Evolutionary conservation across 2,888 invertebrate species (phyloP).

Genomic region (Lithophane socia): DNA sequence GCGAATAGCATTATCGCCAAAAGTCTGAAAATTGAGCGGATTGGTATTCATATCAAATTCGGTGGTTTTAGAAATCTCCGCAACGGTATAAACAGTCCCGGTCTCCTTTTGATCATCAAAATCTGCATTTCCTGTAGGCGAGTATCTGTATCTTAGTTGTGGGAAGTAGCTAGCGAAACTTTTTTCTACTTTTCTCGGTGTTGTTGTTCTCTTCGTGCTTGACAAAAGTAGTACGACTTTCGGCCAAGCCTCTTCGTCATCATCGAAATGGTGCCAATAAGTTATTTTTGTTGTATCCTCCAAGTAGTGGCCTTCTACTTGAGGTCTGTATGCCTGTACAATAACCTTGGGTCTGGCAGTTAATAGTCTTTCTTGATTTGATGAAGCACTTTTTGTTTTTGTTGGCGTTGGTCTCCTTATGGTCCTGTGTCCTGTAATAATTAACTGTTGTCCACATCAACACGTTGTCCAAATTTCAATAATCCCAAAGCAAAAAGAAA

Average conservation of each 20-base stretch:
- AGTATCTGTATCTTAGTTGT: not conserved
- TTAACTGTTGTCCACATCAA: not conserved
- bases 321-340: not conserved
- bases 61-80: not conserved
- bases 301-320: not conserved
- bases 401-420: constrained; percentile 39
- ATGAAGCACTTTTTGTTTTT: not conserved
- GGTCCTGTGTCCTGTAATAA: constrained; percentile 44
- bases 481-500: no score
- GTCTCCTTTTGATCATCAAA: not conserved
- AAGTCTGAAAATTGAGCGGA: not conserved
- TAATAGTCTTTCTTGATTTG: not conserved
- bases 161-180: constrained; percentile 51
- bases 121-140: not conserved
- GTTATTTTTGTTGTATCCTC: not conserved
- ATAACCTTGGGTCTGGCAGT: not conserved
- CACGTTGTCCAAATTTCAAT: no score
- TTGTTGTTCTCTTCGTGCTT: constrained; percentile 40
- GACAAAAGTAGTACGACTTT: constrained; percentile 43
- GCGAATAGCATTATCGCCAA: no score
- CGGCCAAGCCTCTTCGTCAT: constrained; percentile 45
- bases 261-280: constrained; percentile 47
- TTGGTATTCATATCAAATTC: not conserved
- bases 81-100: not conserved
- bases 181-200: constrained; percentile 10